Conservation (phyloP, 2,113 vertebrate species). For the Melanerpes aurifrons region DNA sequence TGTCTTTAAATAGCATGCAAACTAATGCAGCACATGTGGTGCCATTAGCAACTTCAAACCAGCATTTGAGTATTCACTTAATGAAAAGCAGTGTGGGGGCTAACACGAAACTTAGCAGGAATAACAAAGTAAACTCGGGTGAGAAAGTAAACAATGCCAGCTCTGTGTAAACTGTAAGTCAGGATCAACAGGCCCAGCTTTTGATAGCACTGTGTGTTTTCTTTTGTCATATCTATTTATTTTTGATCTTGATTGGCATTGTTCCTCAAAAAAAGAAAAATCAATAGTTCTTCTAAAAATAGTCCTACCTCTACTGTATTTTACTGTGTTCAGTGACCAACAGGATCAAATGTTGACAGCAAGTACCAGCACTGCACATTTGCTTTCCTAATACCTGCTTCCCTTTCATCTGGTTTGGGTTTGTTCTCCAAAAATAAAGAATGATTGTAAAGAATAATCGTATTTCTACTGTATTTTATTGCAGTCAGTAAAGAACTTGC, state of each 20-base stretch:
- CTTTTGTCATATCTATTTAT: background rate
- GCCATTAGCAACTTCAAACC: slow-evolving; percentile 51
- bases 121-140: slow-evolving; percentile 41
- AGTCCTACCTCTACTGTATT: no score
- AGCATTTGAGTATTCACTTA: slow-evolving; percentile 45
- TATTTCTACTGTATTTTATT: background rate
- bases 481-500: background rate
- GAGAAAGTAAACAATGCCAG: slow-evolving; percentile 45
- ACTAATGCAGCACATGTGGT: slow-evolving; percentile 51
- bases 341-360: no score
- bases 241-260: background rate
- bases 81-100: slow-evolving; percentile 19
- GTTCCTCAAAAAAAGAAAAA: no score
- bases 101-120: slow-evolving; percentile 49
- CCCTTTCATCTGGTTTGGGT: no score
- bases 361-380: no score
- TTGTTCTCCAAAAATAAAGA: no score
- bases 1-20: slow-evolving; percentile 50
- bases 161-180: background rate
- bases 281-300: no score
- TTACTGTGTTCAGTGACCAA: no score
- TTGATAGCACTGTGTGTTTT: background rate
- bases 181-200: slow-evolving; percentile 1
- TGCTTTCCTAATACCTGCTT: no score
- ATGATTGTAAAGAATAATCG: background rate